phyloP scores from a whole-genome alignment of 2,888 invertebrate species.

The Dicranocentrus wangi region DNA sequence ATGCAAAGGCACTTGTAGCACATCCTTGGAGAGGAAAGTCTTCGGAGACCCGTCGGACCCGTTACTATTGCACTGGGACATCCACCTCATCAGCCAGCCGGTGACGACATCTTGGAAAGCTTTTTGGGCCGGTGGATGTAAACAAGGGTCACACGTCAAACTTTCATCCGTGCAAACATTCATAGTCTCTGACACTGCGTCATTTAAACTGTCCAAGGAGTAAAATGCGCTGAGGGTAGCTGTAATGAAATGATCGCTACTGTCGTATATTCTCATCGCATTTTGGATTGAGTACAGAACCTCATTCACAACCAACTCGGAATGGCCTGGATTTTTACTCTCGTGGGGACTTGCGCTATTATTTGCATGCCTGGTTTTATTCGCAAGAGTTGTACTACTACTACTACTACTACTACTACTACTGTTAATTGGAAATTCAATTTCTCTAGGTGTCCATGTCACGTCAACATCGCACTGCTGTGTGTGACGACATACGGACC shows the following conservation, averaged over 20 bases:
- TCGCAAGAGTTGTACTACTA: neutral
- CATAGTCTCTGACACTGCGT: neutral
- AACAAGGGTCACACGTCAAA: constrained; percentile 8
- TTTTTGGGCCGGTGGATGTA: too few species aligned
- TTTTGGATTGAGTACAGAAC: constrained; percentile 55
- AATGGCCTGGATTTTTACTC: neutral
- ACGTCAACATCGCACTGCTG: constrained; percentile 51
- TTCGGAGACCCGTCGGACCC: neutral
- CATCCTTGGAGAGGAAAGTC: constrained; percentile 22
- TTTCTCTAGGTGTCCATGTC: constrained; percentile 50
- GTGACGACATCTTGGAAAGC: neutral
- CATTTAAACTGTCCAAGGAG: neutral
- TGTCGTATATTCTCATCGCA: neutral
- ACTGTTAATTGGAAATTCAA: constrained; percentile 34
- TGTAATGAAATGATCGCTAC: constrained; percentile 16
- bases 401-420: neutral
- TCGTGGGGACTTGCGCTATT: neutral
- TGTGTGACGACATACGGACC: constrained; percentile 56
- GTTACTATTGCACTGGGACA: constrained; percentile 37
- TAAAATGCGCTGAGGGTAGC: constrained; percentile 34
- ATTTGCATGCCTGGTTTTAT: neutral
- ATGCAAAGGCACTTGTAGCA: constrained; percentile 39
- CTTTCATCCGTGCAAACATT: neutral
- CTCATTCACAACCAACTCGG: constrained; percentile 28
- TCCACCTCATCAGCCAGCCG: constrained; percentile 40